These are phyloP conservation scores for Heptranchias perlo DNA, from an alignment of 2,113 vertebrate species.

Conservation along the genomic window DNA sequence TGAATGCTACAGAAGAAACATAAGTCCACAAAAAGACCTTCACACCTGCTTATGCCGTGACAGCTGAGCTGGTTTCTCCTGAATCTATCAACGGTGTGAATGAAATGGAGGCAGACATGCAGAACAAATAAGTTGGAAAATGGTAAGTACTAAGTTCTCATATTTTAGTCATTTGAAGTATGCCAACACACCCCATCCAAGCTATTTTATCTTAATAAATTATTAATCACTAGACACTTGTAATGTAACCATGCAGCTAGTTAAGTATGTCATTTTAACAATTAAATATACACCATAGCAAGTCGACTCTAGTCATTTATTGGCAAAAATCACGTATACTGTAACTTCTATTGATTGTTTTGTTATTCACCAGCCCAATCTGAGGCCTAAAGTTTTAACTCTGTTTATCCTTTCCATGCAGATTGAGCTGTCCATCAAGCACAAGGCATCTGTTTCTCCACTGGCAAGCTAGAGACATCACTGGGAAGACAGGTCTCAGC, in stretches of 20 bases:
- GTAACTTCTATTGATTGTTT: neutral
- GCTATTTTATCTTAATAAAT: neutral
- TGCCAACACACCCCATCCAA: neutral
- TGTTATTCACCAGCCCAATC: neutral
- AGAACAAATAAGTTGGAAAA: neutral
- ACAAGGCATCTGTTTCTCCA: neutral
- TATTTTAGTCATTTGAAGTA: neutral
- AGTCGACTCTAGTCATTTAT: too few species aligned
- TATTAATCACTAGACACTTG: neutral
- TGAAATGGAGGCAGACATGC: neutral
- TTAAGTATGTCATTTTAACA: neutral
- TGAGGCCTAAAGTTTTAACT: constrained; percentile 2
- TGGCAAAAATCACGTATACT: neutral
- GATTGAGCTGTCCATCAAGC: neutral
- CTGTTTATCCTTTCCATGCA: neutral
- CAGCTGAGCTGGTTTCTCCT: neutral
- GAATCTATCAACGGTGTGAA: neutral
- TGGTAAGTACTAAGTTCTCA: constrained; percentile 6
- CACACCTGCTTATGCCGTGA: neutral
- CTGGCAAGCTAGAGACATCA: too few species aligned
- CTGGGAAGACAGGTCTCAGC: neutral
- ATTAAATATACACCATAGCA: neutral
- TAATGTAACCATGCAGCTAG: neutral
- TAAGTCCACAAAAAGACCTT: neutral
- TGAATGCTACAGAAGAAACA: neutral